Conservation (phyloP, 2,113 vertebrate species). For the Empidonax traillii region DNA sequence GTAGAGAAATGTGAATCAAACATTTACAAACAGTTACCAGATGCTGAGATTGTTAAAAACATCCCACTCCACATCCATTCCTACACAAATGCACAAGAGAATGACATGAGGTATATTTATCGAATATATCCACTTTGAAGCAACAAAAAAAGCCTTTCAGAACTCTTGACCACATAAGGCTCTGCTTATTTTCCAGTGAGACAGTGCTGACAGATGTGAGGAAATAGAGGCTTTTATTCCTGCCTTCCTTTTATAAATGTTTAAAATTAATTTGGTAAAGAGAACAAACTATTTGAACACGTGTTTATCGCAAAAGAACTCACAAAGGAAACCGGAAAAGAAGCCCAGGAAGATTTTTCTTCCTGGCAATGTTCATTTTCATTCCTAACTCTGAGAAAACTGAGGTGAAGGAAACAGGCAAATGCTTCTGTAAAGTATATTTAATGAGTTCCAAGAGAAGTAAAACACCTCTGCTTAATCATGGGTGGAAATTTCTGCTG, state of each 20-base stretch:
- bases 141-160: constrained; percentile 13
- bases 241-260: constrained; percentile 14
- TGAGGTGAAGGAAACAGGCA: neutral
- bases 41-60: constrained; percentile 9
- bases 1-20: neutral
- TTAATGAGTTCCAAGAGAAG: neutral
- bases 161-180: neutral
- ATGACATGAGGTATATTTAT: constrained; percentile 12
- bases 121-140: neutral
- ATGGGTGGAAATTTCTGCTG: constrained; percentile 3
- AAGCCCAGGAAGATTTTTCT: neutral
- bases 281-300: neutral
- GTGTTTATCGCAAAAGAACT: neutral
- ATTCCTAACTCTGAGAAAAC: neutral
- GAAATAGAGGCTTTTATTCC: neutral
- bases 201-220: neutral
- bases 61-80: neutral
- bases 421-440: neutral
- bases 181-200: constrained; percentile 1
- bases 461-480: constrained; percentile 34
- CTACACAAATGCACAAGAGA: neutral
- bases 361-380: neutral
- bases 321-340: neutral
- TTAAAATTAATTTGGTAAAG: neutral
- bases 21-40: constrained; percentile 30